Conservation (phyloP, 2,888 invertebrate genomes). For the Melieria picta region DNA sequence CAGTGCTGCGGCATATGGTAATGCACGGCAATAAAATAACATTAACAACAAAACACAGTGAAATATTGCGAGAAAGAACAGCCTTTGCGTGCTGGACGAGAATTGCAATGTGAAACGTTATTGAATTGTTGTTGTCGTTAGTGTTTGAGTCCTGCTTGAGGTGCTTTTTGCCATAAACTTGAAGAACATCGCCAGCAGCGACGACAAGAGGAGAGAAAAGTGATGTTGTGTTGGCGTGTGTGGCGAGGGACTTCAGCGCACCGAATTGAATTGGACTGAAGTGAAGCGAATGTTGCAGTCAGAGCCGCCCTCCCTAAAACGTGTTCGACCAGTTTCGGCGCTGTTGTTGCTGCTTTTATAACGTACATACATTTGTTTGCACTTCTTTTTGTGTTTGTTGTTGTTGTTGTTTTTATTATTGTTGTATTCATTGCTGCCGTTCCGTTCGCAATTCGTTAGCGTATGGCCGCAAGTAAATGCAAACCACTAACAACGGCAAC, state of each 20-base stretch:
- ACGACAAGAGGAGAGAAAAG: slow-evolving; percentile 8
- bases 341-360: slow-evolving; percentile 39
- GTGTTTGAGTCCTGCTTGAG: slow-evolving; percentile 15
- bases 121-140: slow-evolving; percentile 18
- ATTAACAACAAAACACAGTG: background rate
- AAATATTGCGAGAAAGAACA: background rate
- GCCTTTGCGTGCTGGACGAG: slow-evolving; percentile 11
- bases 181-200: slow-evolving; percentile 13
- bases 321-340: slow-evolving; percentile 58
- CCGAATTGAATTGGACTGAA: background rate
- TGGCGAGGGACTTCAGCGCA: no score
- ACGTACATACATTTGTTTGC: slow-evolving; percentile 7
- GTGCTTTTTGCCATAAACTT: background rate
- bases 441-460: background rate
- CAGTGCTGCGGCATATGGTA: background rate
- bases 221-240: background rate
- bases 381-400: slow-evolving; percentile 18
- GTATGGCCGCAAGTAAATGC: no score
- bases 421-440: background rate
- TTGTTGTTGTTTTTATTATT: slow-evolving; percentile 16
- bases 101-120: background rate
- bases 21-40: background rate
- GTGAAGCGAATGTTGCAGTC: background rate
- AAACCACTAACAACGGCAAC: no score
- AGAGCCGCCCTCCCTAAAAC: slow-evolving; percentile 47